Percentiles rank a stretch among this genome's conserved stretches.
phyloP scores from a whole-genome alignment of 2,797 vertebrate genomes.

The Pipistrellus nathusii region DNA sequence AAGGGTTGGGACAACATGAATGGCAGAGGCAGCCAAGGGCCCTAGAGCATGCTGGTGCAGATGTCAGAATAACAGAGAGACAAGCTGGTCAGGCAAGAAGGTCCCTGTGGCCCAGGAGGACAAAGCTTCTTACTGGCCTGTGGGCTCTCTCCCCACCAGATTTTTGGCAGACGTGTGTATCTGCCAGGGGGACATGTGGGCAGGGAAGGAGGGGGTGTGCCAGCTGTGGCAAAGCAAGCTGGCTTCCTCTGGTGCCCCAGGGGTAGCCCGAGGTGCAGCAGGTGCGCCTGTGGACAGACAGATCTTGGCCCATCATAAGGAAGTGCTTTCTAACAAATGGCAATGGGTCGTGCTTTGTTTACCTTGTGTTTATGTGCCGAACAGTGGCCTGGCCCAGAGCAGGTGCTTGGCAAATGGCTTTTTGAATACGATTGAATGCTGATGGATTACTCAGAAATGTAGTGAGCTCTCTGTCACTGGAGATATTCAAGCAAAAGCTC shows the following conservation, averaged over 20 bases:
- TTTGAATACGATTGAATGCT: not conserved
- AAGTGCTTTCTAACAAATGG: constrained; percentile 54
- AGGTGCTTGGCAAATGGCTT: constrained; percentile 17
- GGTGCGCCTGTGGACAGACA: constrained; percentile 32
- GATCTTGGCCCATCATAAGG: not conserved
- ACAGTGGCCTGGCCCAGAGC: not conserved
- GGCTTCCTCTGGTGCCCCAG: not conserved
- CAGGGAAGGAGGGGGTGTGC: not conserved
- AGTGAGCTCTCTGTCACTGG: not conserved
- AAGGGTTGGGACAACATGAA: not conserved
- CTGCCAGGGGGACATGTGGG: constrained; percentile 35
- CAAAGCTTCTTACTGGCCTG: not conserved
- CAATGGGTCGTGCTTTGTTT: constrained; percentile 33
- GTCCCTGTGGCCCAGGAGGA: not conserved
- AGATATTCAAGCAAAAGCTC: not conserved
- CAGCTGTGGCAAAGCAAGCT: not conserved
- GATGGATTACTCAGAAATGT: constrained; percentile 9
- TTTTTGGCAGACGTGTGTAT: constrained; percentile 18
- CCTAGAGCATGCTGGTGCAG: not conserved
- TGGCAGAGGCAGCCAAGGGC: not conserved
- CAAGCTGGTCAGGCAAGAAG: not conserved
- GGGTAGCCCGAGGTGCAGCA: not conserved
- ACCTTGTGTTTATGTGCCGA: constrained; percentile 20
- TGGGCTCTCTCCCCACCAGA: not conserved
- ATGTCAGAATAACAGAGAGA: not conserved